Base-by-base conservation (phyloP, 92 coral and sea anemone species). In the Paramuricea clavata region DNA sequence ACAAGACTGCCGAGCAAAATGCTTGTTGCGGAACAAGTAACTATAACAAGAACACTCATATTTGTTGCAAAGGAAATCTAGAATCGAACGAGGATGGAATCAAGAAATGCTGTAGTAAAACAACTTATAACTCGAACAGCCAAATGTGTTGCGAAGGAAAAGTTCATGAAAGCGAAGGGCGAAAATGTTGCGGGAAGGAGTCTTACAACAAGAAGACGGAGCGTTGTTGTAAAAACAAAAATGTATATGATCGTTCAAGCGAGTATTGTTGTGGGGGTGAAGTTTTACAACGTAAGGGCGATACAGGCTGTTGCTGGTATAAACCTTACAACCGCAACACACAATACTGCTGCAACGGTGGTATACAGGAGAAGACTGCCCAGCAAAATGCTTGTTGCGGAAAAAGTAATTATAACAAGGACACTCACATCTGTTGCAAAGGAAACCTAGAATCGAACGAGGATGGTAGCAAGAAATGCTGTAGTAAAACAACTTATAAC, bases 61-160 rank as follows among this genome's bases (percentile, higher is more conserved):
- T 60, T 13, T 60, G 68, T 13, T 60, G 68, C 68, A 60, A 60
- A 60, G 68, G 68, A 60, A n/a, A 60, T 10, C 11, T 60, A 22
- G 68, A 8, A 5, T 11, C 31, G 16, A 47, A 15, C 21, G 22
- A 52, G 16, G 68, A 60, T 60, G 68, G 68, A 60, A 60, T n/a
- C 2, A 11, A 0, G 31, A 6, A 25, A 60, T 60, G 68, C 12
- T 60, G 68, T 21, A 26, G 31, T 6, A 5, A 60, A 10, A 28
- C 30, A 60, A 31, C 32, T 5, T 60, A 60, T 22, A 31, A 60
- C 33, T n/a, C 68, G 32, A 60, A 6, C 1, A 60, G 68, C 68
- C 31, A 21, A 2, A 60, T 60, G 28, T 60, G 68, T 28, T 60
- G 68, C 15, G 68, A 60, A 22, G 68, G 68, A 22, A 6, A 28